Base-by-base conservation (phyloP, 2,113 vertebrate genomes). In the Chiloscyllium plagiosum region DNA sequence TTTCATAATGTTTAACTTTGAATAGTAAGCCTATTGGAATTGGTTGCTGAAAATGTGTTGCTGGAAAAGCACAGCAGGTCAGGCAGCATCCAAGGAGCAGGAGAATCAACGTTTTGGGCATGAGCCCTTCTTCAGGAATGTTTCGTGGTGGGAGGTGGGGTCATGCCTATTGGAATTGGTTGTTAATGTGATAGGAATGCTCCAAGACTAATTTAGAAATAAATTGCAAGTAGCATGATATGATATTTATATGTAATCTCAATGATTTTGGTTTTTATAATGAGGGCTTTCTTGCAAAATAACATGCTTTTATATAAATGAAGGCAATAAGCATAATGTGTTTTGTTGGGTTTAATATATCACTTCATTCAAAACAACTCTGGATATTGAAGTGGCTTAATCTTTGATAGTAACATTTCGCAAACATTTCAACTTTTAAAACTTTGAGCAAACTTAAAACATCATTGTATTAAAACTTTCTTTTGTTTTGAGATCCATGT, bases 401-500 rank as follows among this genome's bases (percentile, higher is more conserved):
- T 61, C 87, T 15, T 52, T 33, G 26, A 56, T 15, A 0, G 24
- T 29, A 61, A 12, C 1, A 90, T 90, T 90, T 33, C 87, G 33
- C 47, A 89, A 89, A 89, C 47, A 0, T 26, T 33, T 4, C 61
- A 52, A 26, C 10, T 24, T 22, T 61, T 33, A 90, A 52, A 61
- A 56, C 4, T 61, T 90, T 61, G 13, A 90, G 52, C 26, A 29
- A 33, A 52, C 1, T 90, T 90, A 29, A 29, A 90, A 33, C 2
- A 61, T 90, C 26, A 90, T 90, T 90, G 24, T 56, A 10, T n/a
- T 33, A 90, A 90, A 61, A 90, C 50, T 52, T 47, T 33, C 26
- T 90, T 89, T 89, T 90, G 87, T 52, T 61, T 90, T 33, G 29
- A 61, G 52, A 61, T 61, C 87, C 87, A 90, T 61, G 87, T 61